These are phyloP conservation scores for Etia nguti DNA, from an alignment of 2,113 vertebrate genomes.

Conservation along the genomic window DNA sequence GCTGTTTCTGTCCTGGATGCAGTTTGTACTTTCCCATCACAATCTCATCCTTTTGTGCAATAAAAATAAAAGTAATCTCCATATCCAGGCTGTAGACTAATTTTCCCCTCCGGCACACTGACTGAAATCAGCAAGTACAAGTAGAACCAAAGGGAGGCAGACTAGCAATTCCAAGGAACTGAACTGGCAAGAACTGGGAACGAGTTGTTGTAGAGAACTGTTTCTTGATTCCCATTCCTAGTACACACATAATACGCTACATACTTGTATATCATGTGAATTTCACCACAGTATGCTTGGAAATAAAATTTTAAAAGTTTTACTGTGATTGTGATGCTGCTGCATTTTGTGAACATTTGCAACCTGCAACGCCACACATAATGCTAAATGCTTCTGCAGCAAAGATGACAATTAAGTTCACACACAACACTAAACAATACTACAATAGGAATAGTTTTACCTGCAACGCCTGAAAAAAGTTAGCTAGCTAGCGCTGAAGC, in stretches of 20 bases:
- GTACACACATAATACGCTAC: background rate
- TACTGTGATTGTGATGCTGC: background rate
- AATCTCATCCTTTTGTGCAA: accelerated
- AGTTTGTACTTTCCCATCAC: background rate
- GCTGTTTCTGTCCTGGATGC: background rate
- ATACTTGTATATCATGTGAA: background rate
- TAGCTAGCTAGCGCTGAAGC: background rate
- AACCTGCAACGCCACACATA: background rate
- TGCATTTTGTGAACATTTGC: background rate
- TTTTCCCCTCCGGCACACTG: accelerated
- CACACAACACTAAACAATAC: background rate
- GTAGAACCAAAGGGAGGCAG: accelerated
- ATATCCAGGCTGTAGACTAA: background rate
- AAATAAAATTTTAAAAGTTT: background rate
- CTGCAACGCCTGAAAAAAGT: background rate
- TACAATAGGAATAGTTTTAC: background rate
- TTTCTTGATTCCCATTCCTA: background rate
- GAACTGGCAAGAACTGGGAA: background rate
- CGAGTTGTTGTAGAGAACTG: no score
- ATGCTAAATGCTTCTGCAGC: background rate
- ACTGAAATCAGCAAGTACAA: background rate
- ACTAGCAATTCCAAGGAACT: background rate
- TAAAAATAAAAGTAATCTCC: background rate
- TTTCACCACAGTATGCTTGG: background rate
- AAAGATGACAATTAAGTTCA: background rate